Conservation (phyloP, 2,113 vertebrate species). For the Callocephalon fimbriatum region DNA sequence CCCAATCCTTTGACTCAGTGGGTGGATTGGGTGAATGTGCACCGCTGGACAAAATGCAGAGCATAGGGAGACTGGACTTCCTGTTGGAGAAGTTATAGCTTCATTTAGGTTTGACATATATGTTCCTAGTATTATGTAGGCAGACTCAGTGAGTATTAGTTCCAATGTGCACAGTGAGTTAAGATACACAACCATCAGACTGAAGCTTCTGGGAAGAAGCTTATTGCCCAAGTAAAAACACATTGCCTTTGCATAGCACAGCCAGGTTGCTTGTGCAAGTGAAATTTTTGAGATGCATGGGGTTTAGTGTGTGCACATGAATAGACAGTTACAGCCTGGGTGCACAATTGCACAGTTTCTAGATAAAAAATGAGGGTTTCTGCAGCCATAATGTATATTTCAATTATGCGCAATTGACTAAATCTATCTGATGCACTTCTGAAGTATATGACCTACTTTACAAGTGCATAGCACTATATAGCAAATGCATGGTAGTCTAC, state of each 20-base stretch:
- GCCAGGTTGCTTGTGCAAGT: not conserved
- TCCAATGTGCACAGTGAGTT: no score
- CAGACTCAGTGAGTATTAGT: not conserved
- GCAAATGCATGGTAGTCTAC: not conserved
- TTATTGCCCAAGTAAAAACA: not conserved
- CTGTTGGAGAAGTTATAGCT: not conserved
- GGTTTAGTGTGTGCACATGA: not conserved
- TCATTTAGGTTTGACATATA: no score
- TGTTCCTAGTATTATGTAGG: not conserved
- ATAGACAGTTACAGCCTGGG: not conserved
- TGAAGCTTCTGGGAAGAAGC: not conserved
- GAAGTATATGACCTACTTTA: not conserved
- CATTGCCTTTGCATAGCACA: fast-evolving
- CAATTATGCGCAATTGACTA: not conserved
- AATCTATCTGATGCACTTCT: not conserved
- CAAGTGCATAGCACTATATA: not conserved
- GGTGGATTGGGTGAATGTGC: not conserved
- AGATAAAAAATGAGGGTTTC: not conserved
- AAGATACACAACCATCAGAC: not conserved
- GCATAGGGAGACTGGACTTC: not conserved
- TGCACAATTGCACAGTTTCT: not conserved
- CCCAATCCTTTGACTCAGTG: not conserved
- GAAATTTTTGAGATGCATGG: not conserved
- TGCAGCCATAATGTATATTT: not conserved
- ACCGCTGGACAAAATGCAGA: not conserved